Evolutionary conservation across 2,113 vertebrate genomes (phyloP), one percentile per base, ranked within the genome.

Genomic region (Alaudala cheleensis): DNA sequence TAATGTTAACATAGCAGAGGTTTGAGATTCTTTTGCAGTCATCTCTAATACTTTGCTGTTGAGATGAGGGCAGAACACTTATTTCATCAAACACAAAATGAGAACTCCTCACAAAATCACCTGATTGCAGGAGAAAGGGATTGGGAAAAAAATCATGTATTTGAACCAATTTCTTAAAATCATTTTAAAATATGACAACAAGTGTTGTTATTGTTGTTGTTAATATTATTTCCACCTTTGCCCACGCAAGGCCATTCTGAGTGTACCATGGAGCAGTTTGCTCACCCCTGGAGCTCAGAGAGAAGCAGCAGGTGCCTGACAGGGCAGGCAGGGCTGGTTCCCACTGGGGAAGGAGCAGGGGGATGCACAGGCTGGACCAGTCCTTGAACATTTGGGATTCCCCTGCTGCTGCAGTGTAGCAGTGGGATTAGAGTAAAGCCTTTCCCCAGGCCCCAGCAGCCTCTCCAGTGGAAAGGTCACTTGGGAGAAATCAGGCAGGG

Each of bases 231-330:
- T 72, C 12, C 15, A 57, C 31, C 28, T 83, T 62, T 22, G 23
- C 13, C 45, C 5, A 3, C 13, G 40, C 5, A 3, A 51, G 54
- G 78, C 18, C 58, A 37, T 2, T 8, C 18, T 11, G 31, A 53
- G 37, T 56, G n/a, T 45, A 0, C 8, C 3, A 0, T 12, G 61
- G 53, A 19, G n/a, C 65, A 49, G 26, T 54, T 45, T 77, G 40
- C 58, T 60, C 39, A 6, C 23, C 17, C 12, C 20, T 49, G 37
- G 81, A 34, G 49, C 62, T 24, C 74, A 71, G 56, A 29, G 82
- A 10, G 45, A 10, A 19, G 56, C 9, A 3, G 3, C 6, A 4
- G 19, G 20, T 31, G 14, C 60, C 49, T 23, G 14, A 0, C 18
- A 11, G 54, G 1, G 13, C 56, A 17, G 39, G 65, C 5, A 2